Conservation (phyloP, 2,888 invertebrate genomes). For the Drosophila pegasa region DNA sequence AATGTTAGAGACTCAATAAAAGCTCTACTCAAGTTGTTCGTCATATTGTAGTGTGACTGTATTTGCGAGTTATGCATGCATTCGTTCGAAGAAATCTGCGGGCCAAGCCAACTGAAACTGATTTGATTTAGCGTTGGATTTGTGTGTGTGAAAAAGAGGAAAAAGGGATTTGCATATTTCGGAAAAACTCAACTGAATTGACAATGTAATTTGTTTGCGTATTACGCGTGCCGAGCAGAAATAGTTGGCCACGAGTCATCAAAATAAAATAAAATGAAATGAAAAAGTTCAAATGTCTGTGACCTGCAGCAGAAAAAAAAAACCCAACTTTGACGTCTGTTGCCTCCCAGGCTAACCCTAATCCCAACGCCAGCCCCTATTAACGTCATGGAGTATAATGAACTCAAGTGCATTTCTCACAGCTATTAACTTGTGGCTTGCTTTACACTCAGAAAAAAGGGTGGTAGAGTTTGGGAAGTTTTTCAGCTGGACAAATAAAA, state of each 20-base stretch:
- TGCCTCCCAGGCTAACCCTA: conserved; percentile 4
- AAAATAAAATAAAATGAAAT: conserved; percentile 10
- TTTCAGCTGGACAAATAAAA: not conserved
- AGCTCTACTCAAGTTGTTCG: not conserved
- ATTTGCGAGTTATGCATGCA: conserved; percentile 38
- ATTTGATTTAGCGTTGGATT: conserved; percentile 50
- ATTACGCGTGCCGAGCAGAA: conserved; percentile 18
- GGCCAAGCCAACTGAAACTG: conserved; percentile 41
- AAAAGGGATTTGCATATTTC: conserved; percentile 43
- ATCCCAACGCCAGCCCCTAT: conserved; percentile 1
- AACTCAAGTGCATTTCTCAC: conserved; percentile 42
- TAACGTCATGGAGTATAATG: conserved; percentile 26
- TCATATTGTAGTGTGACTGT: conserved; percentile 6
- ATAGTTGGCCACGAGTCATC: conserved; percentile 17
- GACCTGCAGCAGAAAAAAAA: conserved; percentile 29
- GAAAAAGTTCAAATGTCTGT: conserved; percentile 56
- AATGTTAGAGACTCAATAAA: too few species aligned
- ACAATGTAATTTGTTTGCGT: conserved; percentile 41
- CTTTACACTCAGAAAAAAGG: not conserved
- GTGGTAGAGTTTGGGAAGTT: not conserved
- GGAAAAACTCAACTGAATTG: conserved; percentile 21
- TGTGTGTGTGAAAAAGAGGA: conserved; percentile 6
- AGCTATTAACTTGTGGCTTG: conserved; percentile 37
- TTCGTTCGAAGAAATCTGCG: conserved; percentile 18
- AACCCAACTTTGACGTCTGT: conserved; percentile 12